Percentiles rank a stretch among this genome's conserved stretches.
phyloP scores from a whole-genome alignment of 2,888 invertebrate genomes.

The Cantharis rustica region DNA sequence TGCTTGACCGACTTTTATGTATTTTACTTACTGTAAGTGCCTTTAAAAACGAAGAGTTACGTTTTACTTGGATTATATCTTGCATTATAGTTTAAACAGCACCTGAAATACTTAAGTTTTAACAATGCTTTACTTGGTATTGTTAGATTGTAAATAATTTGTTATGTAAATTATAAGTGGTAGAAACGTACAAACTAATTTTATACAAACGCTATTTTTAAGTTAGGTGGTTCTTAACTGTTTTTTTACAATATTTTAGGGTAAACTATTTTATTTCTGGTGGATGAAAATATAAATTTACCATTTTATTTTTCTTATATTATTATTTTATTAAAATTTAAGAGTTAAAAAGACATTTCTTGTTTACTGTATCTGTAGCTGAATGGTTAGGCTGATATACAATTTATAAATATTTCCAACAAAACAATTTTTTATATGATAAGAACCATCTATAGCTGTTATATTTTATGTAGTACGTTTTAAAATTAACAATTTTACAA shows the following conservation, averaged over 20 bases:
- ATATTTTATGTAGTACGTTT: background rate
- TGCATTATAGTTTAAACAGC: background rate
- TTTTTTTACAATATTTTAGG: background rate
- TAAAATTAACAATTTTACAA: background rate
- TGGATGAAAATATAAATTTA: background rate
- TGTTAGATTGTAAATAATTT: background rate
- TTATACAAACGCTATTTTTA: background rate
- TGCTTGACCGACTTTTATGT: background rate
- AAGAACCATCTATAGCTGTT: background rate
- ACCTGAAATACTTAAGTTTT: background rate
- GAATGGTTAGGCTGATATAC: background rate
- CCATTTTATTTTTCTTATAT: background rate
- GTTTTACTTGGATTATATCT: background rate
- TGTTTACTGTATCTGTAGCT: background rate
- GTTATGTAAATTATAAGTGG: background rate
- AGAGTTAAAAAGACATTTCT: too few relatives aligned
- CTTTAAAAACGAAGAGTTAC: background rate
- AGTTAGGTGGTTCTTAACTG: background rate
- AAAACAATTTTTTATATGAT: background rate
- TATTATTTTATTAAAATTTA: too few relatives aligned
- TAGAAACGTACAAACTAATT: background rate
- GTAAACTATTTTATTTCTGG: background rate
- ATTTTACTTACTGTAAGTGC: background rate
- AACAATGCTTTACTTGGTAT: background rate
- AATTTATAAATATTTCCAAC: background rate